Evolutionary conservation across 2,797 vertebrate genomes (phyloP).

Genomic region (Propithecus perrieri): DNA sequence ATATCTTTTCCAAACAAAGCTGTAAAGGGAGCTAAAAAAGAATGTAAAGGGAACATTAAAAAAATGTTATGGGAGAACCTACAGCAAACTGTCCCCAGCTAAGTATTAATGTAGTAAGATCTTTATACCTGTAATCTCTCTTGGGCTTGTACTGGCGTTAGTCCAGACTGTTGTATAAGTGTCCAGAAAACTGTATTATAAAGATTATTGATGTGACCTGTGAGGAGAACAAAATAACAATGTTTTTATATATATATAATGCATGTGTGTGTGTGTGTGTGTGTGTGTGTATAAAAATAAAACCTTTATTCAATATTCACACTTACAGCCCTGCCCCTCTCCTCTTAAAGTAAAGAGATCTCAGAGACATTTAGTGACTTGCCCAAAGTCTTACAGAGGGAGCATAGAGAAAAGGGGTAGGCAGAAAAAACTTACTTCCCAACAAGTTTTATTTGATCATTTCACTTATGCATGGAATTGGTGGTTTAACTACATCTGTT

Average conservation of each 20-base stretch:
- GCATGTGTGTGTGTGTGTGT: too few species aligned
- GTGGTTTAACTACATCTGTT: neutral
- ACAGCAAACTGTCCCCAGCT: neutral
- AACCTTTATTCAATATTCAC: neutral
- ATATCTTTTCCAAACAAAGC: neutral
- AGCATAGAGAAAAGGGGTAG: neutral
- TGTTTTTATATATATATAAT: neutral
- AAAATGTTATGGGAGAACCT: neutral
- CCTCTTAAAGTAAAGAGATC: neutral
- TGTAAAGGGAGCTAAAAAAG: neutral
- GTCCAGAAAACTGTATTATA: constrained; percentile 98
- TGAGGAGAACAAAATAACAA: constrained; percentile 48
- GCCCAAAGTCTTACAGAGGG: neutral
- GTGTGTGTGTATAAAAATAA: neutral
- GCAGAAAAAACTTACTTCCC: neutral
- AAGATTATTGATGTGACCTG: constrained; percentile 98
- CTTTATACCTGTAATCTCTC: constrained; percentile 91
- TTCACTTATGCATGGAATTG: neutral
- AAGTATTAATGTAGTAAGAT: neutral
- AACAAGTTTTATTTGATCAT: neutral
- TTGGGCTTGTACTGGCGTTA: constrained; percentile 93
- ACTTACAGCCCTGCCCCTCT: neutral
- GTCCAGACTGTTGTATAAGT: constrained; percentile 93
- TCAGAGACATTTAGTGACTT: neutral
- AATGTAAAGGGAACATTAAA: neutral